Conservation (phyloP, 2,888 invertebrate genomes). For the Deilephila elpenor region DNA sequence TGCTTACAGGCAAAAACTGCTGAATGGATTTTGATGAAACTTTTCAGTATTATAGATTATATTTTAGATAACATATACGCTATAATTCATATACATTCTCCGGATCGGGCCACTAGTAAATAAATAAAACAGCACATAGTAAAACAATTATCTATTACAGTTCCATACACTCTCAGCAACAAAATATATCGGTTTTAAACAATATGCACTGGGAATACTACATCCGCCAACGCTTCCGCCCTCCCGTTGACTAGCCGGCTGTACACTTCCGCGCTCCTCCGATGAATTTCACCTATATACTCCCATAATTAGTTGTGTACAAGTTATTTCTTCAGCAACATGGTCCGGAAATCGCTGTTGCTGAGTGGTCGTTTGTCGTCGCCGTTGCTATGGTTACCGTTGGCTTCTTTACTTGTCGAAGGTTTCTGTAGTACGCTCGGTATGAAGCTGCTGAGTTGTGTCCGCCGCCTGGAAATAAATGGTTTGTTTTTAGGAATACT, state of each 20-base stretch:
- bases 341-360: conserved; percentile 83
- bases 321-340: conserved; percentile 74
- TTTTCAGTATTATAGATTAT: too few species aligned
- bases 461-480: conserved; percentile 65
- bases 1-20: too few species aligned
- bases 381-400: conserved; percentile 49
- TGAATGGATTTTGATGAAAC: too few species aligned
- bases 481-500: background rate
- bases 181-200: conserved; percentile 21
- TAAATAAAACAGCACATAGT: conserved; percentile 26
- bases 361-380: conserved; percentile 64
- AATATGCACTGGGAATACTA: conserved; percentile 18
- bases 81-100: too few species aligned
- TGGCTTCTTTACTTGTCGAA: conserved; percentile 58
- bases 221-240: background rate
- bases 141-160: conserved; percentile 17
- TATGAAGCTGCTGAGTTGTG: conserved; percentile 77
- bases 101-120: background rate
- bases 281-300: conserved; percentile 16
- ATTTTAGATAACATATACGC: too few species aligned
- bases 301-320: conserved; percentile 5
- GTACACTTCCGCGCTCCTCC: background rate
- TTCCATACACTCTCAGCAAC: conserved; percentile 22
- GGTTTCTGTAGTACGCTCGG: conserved; percentile 75
- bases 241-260: background rate